A percentile compares a stretch with the other conserved stretches of the same genome.
These are phyloP conservation scores for Heptranchias perlo DNA, from an alignment of 2,113 vertebrate genomes.

Conservation along the genomic window DNA sequence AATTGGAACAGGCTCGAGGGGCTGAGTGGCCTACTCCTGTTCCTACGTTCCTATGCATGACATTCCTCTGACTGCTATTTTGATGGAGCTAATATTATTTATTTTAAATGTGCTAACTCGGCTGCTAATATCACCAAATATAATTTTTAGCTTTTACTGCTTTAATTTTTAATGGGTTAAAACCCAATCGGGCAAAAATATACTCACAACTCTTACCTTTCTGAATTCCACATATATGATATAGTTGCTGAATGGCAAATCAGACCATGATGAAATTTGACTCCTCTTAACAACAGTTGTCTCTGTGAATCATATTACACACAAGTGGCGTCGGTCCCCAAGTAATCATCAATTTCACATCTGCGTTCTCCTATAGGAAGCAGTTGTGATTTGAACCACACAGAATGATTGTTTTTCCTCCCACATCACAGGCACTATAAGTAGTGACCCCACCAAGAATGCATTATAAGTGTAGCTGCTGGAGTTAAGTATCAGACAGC, in stretches of 20 bases:
- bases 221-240: neutral
- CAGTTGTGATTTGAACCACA: neutral
- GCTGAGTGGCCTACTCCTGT: too few species aligned
- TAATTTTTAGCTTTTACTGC: too few species aligned
- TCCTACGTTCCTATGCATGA: too few species aligned
- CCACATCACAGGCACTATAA: neutral
- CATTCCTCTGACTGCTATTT: too few species aligned
- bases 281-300: neutral
- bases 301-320: neutral
- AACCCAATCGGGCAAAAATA: too few species aligned
- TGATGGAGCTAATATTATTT: too few species aligned
- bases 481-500: neutral
- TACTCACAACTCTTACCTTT: too few species aligned
- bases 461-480: neutral
- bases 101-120: too few species aligned
- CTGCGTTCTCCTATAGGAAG: too few species aligned
- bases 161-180: too few species aligned
- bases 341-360: neutral
- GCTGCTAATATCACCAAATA: too few species aligned
- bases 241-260: neutral
- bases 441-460: neutral
- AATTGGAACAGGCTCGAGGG: too few species aligned
- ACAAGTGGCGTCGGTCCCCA: neutral
- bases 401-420: neutral
- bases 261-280: neutral